A percentile compares a stretch with the other conserved stretches of the same genome.
These are phyloP conservation scores for Nesogale talazaci DNA, from an alignment of 2,113 vertebrate genomes.

Conservation along the genomic window DNA sequence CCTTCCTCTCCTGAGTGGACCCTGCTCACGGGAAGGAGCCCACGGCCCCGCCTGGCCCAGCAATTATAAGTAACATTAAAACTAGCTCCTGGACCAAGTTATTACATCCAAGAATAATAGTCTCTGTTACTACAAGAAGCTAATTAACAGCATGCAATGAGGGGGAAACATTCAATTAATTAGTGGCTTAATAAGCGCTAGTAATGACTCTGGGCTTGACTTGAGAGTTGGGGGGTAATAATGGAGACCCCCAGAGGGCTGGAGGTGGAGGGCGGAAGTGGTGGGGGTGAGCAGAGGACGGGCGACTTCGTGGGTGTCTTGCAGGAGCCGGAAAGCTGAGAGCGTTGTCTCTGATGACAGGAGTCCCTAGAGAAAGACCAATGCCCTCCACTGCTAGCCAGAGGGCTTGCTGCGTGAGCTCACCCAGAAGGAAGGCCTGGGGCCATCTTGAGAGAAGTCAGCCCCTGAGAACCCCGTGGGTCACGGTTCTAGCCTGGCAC, in stretches of 20 bases:
- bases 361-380: background rate
- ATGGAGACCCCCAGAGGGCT: background rate
- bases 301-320: background rate
- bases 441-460: background rate
- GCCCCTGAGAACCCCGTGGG: background rate
- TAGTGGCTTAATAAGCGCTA: conserved; percentile 72
- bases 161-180: conserved; percentile 83
- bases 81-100: conserved; percentile 73
- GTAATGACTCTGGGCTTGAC: conserved; percentile 57
- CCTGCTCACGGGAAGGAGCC: background rate
- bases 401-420: background rate
- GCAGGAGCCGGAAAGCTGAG: background rate
- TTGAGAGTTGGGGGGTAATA: background rate
- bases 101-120: conserved; percentile 83
- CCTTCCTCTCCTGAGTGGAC: background rate
- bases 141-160: conserved; percentile 79
- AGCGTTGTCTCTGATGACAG: too few species aligned
- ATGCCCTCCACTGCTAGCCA: background rate
- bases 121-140: conserved; percentile 81
- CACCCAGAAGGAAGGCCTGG: background rate
- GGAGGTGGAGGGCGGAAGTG: background rate
- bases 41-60: conserved; percentile 44
- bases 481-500: background rate
- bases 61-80: conserved; percentile 81
- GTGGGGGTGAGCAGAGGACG: background rate